Evolutionary conservation across 2,797 vertebrate genomes (phyloP), one percentile per base, ranked within the genome.

Genomic region (Microctenopoma steveboyesi): DNA sequence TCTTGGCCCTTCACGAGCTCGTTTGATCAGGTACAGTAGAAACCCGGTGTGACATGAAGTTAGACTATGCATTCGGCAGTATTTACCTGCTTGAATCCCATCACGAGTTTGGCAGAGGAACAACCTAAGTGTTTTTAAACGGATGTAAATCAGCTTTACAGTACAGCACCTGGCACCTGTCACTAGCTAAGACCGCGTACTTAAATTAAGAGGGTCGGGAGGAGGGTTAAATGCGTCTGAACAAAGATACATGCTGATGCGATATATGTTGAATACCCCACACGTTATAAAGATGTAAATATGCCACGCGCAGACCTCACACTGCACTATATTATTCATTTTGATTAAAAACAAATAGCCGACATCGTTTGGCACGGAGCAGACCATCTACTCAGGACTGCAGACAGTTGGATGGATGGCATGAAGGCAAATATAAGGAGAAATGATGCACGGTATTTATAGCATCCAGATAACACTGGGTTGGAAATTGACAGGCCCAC

Each of bases 401-500:
- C 57, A 73, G 79, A 75, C 86, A 73, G 81, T 67, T 70, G 75
- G 73, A 87, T 76, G 83, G 89, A 90, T 72, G 60, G 64, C 45
- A 69, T 66, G 79, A 83, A 66, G 85, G 75, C 65, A 65, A 84
- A 87, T 79, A 77, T 77, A 72, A 64, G 82, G 74, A 76, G 81
- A 78, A 75, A 86, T 76, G 87, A 88, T 89, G 88, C 83, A 59
- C 68, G 77, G 83, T 92, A 92, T 94, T 94, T 93, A 92, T 92
- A 93, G 92, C 79, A 82, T 79, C 88, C 84, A 86, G 89, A 93
- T 92, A 91, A 89, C 84, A 79, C 83, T 65, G 43, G 83, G 79
- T 71, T 74, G 72, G 65, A 86, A 92, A 92, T 89, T 93, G 94
- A 94, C 93, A 93, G 93, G 88, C 91, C 86, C 75, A 87, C 87